Evolutionary conservation across 30 jellyfish, hydroid and myxozoan genomes (phyloP), one percentile per base, ranked within the genome.

Genomic region (Turritopsis rubra): DNA sequence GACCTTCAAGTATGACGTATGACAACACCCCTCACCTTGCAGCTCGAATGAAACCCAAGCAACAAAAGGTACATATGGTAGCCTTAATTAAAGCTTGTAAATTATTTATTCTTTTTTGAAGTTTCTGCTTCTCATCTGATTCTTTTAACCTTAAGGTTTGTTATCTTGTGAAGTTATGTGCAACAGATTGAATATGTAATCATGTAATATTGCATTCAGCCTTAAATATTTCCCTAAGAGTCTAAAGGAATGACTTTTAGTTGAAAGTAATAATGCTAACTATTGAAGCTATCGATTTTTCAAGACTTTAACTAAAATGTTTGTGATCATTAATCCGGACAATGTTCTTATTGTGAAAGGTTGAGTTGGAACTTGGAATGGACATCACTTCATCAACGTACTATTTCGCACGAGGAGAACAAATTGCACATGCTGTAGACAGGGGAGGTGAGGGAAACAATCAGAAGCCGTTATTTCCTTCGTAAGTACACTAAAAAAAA

Each of bases 371-470:
- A 81, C 87, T 91, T 76, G 94, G 91, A 18, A 65, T 91, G 31
- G 89, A 91, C 79, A 78, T 87, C 31, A 68, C 74, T 52, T 75
- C 93, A 25, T 19, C 94, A 29, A 79, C 91, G 29, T 91, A 91
- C 72, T 91, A 92, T 75, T 54, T 29, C 79, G 83, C 98, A 30
- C 85, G 98, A 16, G 98, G 98, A 0, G 98, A 91, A 65, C 98
- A 91, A 80, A 91, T 91, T 65, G 98, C 98, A 1, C 87, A 91
- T 74, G 95, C 96, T 0, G 98, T 91, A 72, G 96, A 91, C 81
- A 87, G 87, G 76, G 84, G 95, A 41, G 75, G 84, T 71, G 30
- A 82, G 23, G 85, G 77, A 23, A 23, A 26, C 24, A 80, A 80
- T 52, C 87, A 80, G 27, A 80, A 70, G 28, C 81, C 87, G 17